phyloP scores from a whole-genome alignment of 64 coral and sea anemone genomes.

The Actinia tenebrosa region DNA sequence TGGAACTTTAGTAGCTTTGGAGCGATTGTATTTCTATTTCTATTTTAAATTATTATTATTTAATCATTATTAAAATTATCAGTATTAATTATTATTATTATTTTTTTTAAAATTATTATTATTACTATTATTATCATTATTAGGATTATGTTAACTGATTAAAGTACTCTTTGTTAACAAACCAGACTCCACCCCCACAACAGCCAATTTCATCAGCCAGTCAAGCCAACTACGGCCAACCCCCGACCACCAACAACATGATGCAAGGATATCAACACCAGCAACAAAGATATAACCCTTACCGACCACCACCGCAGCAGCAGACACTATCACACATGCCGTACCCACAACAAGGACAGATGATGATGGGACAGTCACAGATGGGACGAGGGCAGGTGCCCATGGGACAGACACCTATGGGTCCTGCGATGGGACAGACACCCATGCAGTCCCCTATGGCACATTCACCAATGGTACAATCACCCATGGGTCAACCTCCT shows the following conservation, averaged over 20 bases:
- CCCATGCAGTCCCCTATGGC: constrained; percentile 18
- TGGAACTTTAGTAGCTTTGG: too few relatives aligned
- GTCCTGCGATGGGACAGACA: constrained; percentile 20
- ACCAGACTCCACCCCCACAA: constrained; percentile 49
- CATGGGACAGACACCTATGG: constrained; percentile 14
- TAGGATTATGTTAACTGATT: too few relatives aligned
- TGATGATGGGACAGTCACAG: constrained; percentile 10
- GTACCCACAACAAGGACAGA: constrained; percentile 49
- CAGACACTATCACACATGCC: constrained; percentile 75
- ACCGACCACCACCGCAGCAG: constrained; percentile 61
- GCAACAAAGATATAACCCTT: constrained; percentile 67
- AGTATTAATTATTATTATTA: too few relatives aligned
- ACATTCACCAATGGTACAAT: constrained; percentile 50
- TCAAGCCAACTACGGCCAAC: constrained; percentile 32
- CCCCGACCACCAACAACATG: constrained; percentile 39
- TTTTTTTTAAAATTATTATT: too few relatives aligned
- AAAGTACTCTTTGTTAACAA: not conserved
- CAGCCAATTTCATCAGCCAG: constrained; percentile 47
- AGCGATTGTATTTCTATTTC: too few relatives aligned
- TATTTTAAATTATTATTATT: too few relatives aligned
- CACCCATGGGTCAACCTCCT: constrained; percentile 62
- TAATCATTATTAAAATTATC: too few relatives aligned
- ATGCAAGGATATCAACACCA: constrained; percentile 76
- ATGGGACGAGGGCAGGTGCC: constrained; percentile 17
- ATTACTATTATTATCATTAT: too few relatives aligned